These are phyloP conservation scores for Drosophila leontia DNA, from an alignment of 1,140 invertebrate species.

Conservation along the genomic window DNA sequence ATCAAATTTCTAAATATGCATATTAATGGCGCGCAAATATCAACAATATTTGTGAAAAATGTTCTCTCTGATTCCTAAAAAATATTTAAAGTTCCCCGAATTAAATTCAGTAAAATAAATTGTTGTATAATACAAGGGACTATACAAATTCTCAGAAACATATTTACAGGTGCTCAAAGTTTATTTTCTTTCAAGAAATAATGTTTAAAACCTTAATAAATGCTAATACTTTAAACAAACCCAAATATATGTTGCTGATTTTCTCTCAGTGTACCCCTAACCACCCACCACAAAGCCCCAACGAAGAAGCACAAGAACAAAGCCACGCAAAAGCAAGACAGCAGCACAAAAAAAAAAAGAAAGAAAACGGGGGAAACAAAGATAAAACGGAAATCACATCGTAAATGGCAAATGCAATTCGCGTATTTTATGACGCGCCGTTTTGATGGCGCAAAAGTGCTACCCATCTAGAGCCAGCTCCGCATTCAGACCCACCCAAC, in stretches of 20 bases:
- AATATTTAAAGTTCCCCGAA: too few species aligned
- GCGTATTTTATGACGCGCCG: slow-evolving; percentile 82
- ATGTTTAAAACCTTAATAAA: background rate
- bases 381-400: slow-evolving; percentile 66
- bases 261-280: slow-evolving; percentile 6
- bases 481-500: slow-evolving; percentile 4
- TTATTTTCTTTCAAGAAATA: background rate
- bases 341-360: slow-evolving; percentile 36
- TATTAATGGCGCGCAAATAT: too few species aligned
- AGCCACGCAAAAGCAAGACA: slow-evolving; percentile 39
- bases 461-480: slow-evolving; percentile 49
- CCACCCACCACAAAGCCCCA: slow-evolving; percentile 41
- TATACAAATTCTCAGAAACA: too few species aligned
- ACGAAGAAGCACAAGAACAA: slow-evolving; percentile 51
- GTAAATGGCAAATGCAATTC: slow-evolving; percentile 84
- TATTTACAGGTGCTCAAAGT: too few species aligned
- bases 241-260: background rate
- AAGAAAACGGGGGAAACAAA: slow-evolving; percentile 25
- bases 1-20: too few species aligned
- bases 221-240: background rate
- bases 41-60: too few species aligned
- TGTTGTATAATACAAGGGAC: too few species aligned
- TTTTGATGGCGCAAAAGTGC: slow-evolving; percentile 81
- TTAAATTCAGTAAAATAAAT: too few species aligned
- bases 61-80: too few species aligned